Base-by-base conservation (phyloP, 2,113 vertebrate species). In the Chascanopsetta lugubris region DNA sequence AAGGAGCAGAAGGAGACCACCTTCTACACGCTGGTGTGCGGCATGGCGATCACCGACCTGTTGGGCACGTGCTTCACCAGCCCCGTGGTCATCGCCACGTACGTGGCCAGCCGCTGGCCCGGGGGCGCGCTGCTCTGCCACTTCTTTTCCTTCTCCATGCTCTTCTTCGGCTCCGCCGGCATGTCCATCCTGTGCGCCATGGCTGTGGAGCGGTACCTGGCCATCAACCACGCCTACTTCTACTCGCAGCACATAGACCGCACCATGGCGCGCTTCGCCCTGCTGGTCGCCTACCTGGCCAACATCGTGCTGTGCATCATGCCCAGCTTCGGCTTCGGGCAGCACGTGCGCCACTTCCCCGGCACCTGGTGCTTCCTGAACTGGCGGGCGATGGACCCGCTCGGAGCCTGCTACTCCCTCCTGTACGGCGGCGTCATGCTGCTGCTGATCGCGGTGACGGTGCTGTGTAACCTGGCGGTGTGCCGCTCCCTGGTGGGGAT, bases 141-240 rank as follows among this genome's bases (percentile, higher is more conserved):
- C 64, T 93, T 93, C 82, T 93, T 94, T 78, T 93, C 93, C 53
- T 94, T 93, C 80, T 93, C 92, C 61, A 93, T 94, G 93, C 88
- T 94, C 6, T 94, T 94, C 82, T 94, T 94, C 43, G 93, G 92
- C 15, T 92, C 93, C 0, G 91, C 93, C 0, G 93, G 93, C 1
- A 92, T 92, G 90, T 92, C 91, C 51, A 93, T 94, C 59, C 83
- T 94, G 64, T 94, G 93, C 77, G 91, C 92, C 5, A 94, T 94
- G 93, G 88, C 93, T 0, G 90, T 94, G 72, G 93, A 94, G 65
- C 83, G 93, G 9, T 94, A 93, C 76, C 36, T 94, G 73, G 93
- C 93, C 57, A 93, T 94, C 36, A 93, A 91, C 79, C 93, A 92
- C 6, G 91, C 93, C 5, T 94, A 93, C 60, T 91, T 93, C 77